Evolutionary conservation across 2,113 vertebrate genomes (phyloP).

Genomic region (Gasterosteus nipponicus): DNA sequence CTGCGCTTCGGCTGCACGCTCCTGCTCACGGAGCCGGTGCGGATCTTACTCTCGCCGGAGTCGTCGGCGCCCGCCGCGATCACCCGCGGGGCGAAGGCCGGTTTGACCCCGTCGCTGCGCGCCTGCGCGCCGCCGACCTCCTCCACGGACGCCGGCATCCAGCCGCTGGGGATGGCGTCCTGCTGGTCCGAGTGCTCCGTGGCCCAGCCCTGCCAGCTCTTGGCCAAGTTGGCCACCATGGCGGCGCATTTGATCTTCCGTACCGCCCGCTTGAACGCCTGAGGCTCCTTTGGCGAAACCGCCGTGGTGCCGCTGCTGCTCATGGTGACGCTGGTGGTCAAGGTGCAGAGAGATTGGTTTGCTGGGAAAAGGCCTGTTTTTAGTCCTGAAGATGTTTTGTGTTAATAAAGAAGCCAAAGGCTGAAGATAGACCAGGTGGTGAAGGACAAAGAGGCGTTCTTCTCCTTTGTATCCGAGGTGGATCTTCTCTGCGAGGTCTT

Average conservation of each 20-base stretch:
- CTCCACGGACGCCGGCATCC: slow-evolving; percentile 75
- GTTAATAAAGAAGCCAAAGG: neutral
- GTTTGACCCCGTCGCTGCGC: slow-evolving; percentile 52
- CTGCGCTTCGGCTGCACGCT: slow-evolving; percentile 60
- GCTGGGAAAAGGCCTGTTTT: too few relatives aligned
- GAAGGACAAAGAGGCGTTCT: neutral
- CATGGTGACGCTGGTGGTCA: slow-evolving; percentile 49
- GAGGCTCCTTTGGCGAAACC: slow-evolving; percentile 50
- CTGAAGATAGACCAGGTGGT: neutral
- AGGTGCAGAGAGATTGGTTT: too few relatives aligned
- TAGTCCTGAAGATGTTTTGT: too few relatives aligned
- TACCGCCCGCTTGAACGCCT: slow-evolving; percentile 66
- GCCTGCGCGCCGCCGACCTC: slow-evolving; percentile 50
- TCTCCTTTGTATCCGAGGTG: slow-evolving; percentile 4
- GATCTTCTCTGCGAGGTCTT: slow-evolving; percentile 19
- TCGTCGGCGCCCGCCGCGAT: slow-evolving; percentile 22
- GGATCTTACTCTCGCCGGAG: slow-evolving; percentile 53
- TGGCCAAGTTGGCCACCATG: slow-evolving; percentile 77
- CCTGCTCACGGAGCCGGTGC: slow-evolving; percentile 64
- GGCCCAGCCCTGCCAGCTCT: slow-evolving; percentile 84
- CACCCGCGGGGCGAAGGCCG: slow-evolving; percentile 52
- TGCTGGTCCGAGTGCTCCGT: slow-evolving; percentile 69
- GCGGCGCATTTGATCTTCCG: slow-evolving; percentile 78
- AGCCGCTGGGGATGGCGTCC: slow-evolving; percentile 77
- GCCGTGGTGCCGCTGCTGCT: slow-evolving; percentile 36